These are phyloP conservation scores for Morpho helenor DNA, from an alignment of 2,888 invertebrate genomes.

Conservation along the genomic window DNA sequence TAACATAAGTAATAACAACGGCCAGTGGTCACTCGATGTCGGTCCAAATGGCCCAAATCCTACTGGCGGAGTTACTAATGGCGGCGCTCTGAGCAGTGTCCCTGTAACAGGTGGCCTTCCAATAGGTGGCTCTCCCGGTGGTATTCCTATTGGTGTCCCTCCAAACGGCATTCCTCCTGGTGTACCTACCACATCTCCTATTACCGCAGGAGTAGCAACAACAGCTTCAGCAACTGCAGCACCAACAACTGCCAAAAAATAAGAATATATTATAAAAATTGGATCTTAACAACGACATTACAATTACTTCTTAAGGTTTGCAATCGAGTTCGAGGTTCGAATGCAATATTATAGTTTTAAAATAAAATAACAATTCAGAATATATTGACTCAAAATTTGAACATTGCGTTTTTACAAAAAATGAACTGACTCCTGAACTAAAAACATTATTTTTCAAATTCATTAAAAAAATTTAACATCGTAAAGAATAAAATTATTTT, in stretches of 20 bases:
- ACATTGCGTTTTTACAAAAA: too few species aligned
- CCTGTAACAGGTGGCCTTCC: too few species aligned
- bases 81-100: not conserved
- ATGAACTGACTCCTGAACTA: too few species aligned
- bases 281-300: too few species aligned
- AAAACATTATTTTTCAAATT: too few species aligned
- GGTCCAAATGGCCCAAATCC: constrained; percentile 13
- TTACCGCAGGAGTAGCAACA: constrained; percentile 14
- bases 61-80: not conserved
- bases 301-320: too few species aligned
- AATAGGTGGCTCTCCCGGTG: not conserved
- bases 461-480: too few species aligned
- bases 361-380: too few species aligned
- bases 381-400: too few species aligned
- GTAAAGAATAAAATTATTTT: too few species aligned
- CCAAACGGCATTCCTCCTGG: not conserved
- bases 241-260: constrained; percentile 18
- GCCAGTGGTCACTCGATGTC: constrained; percentile 20
- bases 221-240: constrained; percentile 14
- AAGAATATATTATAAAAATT: not conserved
- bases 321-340: too few species aligned
- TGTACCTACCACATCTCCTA: constrained; percentile 6
- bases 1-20: constrained; percentile 31
- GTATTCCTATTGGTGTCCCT: not conserved
- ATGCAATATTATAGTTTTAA: too few species aligned